A percentile compares a stretch with the other conserved stretches of the same genome.
Evolutionary conservation across 2,113 vertebrate species (phyloP).

Genomic region (Alectura lathami): DNA sequence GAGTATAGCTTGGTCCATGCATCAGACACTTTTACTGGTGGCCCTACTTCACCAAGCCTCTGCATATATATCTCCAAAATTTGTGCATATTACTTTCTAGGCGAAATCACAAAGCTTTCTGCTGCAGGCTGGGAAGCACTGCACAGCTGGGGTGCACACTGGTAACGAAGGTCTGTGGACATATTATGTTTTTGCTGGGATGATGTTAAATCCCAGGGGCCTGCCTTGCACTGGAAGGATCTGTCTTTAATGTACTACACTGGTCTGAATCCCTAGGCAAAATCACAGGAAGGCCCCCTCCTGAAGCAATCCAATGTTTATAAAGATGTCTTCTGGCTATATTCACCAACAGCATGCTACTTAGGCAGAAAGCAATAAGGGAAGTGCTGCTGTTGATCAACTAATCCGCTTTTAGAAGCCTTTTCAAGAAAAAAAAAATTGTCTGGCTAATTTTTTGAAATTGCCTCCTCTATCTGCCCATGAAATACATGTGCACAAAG

Average conservation of each 20-base stretch:
- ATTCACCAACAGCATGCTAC: not conserved
- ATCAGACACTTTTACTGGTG: not conserved
- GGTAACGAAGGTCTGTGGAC: not conserved
- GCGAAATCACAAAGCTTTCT: not conserved
- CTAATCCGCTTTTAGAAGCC: not conserved
- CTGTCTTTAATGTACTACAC: not conserved
- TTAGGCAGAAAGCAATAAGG: not conserved
- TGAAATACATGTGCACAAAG: not conserved
- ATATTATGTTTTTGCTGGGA: not conserved
- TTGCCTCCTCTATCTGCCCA: not conserved
- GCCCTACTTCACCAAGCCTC: not conserved
- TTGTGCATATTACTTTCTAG: fast-evolving
- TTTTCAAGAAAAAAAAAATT: not conserved
- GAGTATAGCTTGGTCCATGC: not conserved
- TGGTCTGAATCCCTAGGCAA: not conserved
- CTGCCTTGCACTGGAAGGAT: not conserved
- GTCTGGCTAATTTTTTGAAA: not conserved
- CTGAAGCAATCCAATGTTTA: not conserved
- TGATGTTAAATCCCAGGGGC: not conserved
- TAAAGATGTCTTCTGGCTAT: not conserved
- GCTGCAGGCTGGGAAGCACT: fast-evolving
- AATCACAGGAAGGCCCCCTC: not conserved
- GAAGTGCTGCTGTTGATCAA: not conserved
- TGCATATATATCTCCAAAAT: not conserved
- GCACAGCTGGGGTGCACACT: fast-evolving